phyloP scores from a whole-genome alignment of 1,140 invertebrate species.

The Nasonia giraulti region DNA sequence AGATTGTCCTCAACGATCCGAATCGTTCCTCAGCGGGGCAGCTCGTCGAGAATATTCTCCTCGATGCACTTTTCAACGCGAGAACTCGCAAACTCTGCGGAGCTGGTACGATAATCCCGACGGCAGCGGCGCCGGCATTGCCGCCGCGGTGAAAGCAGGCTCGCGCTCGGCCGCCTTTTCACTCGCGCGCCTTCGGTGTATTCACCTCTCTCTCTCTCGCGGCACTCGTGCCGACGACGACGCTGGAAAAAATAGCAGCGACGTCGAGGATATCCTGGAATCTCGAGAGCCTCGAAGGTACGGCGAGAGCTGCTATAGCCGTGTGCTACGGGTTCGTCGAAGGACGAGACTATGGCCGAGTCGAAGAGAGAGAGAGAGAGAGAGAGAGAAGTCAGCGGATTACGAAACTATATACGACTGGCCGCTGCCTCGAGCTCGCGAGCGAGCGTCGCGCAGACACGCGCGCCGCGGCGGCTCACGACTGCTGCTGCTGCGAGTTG shows the following conservation, averaged over 20 bases:
- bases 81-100: not conserved
- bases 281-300: too few species aligned
- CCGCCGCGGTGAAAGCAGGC: conserved; percentile 63
- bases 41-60: not conserved
- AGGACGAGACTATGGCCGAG: not conserved
- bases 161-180: conserved; percentile 65
- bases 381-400: not conserved
- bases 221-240: not conserved
- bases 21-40: not conserved
- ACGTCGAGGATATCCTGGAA: not conserved
- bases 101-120: not conserved
- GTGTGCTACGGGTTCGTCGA: not conserved
- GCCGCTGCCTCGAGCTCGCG: conserved; percentile 40
- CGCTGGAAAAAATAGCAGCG: too few species aligned
- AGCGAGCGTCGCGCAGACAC: conserved; percentile 37
- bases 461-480: conserved; percentile 22
- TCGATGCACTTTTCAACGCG: not conserved
- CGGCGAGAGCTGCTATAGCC: too few species aligned
- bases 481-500: conserved; percentile 14
- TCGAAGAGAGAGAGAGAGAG: not conserved
- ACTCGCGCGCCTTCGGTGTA: conserved; percentile 50
- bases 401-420: conserved; percentile 35
- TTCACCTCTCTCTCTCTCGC: conserved; percentile 4
- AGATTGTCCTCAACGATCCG: not conserved
- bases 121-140: not conserved